phyloP scores from a whole-genome alignment of 2,797 vertebrate species.

The Prionace glauca region DNA sequence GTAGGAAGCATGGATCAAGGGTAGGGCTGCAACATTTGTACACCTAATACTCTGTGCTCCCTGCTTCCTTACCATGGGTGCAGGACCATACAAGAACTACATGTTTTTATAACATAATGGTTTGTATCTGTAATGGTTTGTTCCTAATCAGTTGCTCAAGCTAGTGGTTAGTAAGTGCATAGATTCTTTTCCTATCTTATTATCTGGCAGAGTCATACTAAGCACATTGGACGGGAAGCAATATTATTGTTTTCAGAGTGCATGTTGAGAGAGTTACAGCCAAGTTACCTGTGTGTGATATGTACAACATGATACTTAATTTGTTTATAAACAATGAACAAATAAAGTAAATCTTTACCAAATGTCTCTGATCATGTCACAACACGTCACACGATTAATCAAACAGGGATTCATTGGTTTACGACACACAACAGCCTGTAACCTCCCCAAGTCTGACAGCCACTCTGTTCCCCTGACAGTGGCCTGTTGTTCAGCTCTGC shows the following conservation, averaged over 20 bases:
- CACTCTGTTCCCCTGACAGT: neutral
- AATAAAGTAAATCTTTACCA: neutral
- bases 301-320: neutral
- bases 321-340: neutral
- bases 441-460: neutral
- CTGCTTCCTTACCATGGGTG: neutral
- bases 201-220: neutral
- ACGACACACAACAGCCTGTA: neutral
- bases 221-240: neutral
- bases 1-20: neutral
- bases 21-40: neutral
- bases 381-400: too few relatives aligned
- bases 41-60: neutral
- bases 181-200: neutral
- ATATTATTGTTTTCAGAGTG: neutral
- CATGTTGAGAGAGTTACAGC: neutral
- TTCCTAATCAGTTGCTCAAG: neutral
- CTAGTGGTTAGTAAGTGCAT: neutral
- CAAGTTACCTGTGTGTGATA: neutral
- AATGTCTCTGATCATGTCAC: neutral
- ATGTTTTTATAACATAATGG: neutral
- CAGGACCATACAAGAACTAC: neutral
- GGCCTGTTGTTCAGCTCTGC: neutral
- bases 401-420: too few relatives aligned
- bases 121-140: neutral